phyloP scores from a whole-genome alignment of 2,113 vertebrate genomes.

The Bambusicola thoracicus region DNA sequence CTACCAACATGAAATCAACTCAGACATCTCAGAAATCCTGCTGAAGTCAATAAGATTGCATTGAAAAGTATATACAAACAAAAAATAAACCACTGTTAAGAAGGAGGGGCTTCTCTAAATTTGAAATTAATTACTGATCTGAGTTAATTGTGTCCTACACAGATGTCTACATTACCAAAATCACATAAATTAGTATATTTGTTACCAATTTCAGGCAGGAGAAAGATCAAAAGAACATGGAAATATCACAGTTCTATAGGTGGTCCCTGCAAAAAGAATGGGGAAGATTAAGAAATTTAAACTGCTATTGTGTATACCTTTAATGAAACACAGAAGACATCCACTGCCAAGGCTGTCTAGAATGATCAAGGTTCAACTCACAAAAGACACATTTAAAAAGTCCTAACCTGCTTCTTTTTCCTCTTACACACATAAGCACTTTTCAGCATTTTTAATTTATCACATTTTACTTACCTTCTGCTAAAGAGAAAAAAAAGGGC shows the following conservation, averaged over 20 bases:
- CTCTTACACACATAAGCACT: background rate
- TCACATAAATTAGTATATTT: conserved; percentile 24
- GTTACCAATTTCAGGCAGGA: background rate
- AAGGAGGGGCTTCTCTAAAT: conserved; percentile 12
- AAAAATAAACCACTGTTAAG: too few relatives aligned
- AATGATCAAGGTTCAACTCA: background rate
- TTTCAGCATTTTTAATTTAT: conserved; percentile 26
- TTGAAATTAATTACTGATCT: conserved; percentile 1
- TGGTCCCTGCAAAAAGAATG: background rate
- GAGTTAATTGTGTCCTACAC: background rate
- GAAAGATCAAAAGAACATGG: background rate
- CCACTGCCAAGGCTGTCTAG: background rate
- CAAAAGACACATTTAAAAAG: background rate
- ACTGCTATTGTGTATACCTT: background rate
- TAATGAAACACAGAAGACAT: background rate
- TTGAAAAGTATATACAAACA: too few relatives aligned
- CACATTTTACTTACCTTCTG: background rate
- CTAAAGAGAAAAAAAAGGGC: background rate
- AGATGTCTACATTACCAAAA: background rate
- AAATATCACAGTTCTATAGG: background rate
- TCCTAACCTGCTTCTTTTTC: background rate
- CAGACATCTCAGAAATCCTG: too few relatives aligned
- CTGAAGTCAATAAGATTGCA: too few relatives aligned
- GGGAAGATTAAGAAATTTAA: background rate
- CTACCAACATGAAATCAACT: too few relatives aligned